These are phyloP conservation scores for Spea bombifrons DNA, from an alignment of 2,113 vertebrate species.

Conservation along the genomic window DNA sequence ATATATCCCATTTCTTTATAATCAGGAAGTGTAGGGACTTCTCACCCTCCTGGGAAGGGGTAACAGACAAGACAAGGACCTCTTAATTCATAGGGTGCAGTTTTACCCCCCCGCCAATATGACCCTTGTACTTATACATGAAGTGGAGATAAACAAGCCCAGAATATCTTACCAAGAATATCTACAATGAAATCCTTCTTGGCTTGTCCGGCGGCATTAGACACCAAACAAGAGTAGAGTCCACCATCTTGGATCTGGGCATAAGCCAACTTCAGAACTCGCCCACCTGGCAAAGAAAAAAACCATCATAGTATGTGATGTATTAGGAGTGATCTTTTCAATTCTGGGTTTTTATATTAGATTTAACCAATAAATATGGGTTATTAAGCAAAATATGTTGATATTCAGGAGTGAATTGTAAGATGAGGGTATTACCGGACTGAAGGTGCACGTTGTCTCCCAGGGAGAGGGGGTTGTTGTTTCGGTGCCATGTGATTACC, in stretches of 20 bases:
- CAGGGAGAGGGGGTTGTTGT: constrained; percentile 62
- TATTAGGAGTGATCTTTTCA: too few relatives aligned
- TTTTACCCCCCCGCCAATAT: too few relatives aligned
- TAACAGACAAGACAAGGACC: too few relatives aligned
- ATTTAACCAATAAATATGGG: too few relatives aligned
- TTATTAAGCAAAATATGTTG: not conserved
- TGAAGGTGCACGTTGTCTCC: constrained; percentile 66
- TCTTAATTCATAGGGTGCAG: too few relatives aligned
- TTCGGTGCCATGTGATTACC: constrained; percentile 57
- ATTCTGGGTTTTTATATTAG: too few relatives aligned
- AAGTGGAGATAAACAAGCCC: not conserved
- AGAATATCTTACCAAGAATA: constrained; percentile 59
- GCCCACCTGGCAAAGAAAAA: constrained; percentile 56
- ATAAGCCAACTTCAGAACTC: constrained; percentile 56
- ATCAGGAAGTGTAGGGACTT: too few relatives aligned
- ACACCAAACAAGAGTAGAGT: constrained; percentile 65
- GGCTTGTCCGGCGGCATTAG: constrained; percentile 60
- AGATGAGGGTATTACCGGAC: constrained; percentile 60
- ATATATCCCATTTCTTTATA: too few relatives aligned
- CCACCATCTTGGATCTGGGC: constrained; percentile 58
- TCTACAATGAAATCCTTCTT: constrained; percentile 62
- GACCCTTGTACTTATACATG: not conserved
- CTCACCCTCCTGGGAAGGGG: too few relatives aligned
- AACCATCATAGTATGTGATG: not conserved
- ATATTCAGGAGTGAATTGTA: not conserved